These are phyloP conservation scores for Agonopterix heracliana DNA, from an alignment of 2,888 invertebrate genomes.

Conservation along the genomic window DNA sequence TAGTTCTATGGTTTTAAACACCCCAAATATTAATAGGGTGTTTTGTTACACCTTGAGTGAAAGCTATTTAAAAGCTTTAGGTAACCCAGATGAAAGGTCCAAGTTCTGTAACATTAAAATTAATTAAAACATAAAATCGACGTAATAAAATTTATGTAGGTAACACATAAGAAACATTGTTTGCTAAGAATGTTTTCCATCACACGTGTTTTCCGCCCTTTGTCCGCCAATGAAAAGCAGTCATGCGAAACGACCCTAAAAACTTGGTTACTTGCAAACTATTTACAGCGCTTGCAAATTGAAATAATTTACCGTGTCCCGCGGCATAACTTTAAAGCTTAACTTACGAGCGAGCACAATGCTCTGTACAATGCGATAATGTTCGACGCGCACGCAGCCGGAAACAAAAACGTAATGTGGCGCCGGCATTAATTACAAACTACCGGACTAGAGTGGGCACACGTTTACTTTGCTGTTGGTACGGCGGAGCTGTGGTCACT, in stretches of 20 bases:
- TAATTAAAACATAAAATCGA: no score
- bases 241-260: constrained; percentile 51
- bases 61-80: no score
- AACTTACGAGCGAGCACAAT: constrained; percentile 40
- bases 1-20: no score
- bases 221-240: constrained; percentile 35
- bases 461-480: not conserved
- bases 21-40: no score
- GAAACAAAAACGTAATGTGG: constrained; percentile 48
- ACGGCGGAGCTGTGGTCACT: not conserved
- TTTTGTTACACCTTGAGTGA: no score
- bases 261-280: constrained; percentile 52
- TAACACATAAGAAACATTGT: no score
- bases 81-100: no score
- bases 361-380: constrained; percentile 33
- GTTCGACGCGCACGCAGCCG: constrained; percentile 33
- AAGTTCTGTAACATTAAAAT: no score
- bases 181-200: no score
- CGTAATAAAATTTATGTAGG: no score
- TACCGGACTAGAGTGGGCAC: constrained; percentile 23
- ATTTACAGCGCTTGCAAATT: constrained; percentile 54
- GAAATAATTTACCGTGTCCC: constrained; percentile 55
- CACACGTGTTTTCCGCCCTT: constrained; percentile 14
- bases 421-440: constrained; percentile 47
- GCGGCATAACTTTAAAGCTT: constrained; percentile 43